Percentiles rank a stretch among this genome's conserved stretches.
Evolutionary conservation across 2,113 vertebrate genomes (phyloP).

Genomic region (Leucopternis melanops): DNA sequence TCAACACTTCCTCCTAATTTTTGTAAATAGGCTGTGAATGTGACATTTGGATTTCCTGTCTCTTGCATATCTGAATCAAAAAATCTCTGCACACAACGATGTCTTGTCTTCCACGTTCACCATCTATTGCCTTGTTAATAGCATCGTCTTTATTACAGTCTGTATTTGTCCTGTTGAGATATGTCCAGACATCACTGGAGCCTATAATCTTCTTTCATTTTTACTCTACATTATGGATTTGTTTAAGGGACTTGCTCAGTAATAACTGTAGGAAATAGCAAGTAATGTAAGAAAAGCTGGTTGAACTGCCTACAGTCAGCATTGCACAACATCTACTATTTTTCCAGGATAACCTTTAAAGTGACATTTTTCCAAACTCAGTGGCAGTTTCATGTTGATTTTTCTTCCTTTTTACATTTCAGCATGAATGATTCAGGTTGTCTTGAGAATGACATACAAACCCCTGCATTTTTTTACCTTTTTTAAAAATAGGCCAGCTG

Average conservation of each 20-base stretch:
- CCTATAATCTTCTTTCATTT: background rate
- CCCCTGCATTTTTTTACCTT: background rate
- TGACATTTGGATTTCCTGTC: conserved; percentile 14
- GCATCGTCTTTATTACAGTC: background rate
- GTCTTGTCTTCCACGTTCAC: background rate
- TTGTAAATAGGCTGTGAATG: background rate
- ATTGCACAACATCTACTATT: background rate
- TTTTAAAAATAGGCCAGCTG: background rate
- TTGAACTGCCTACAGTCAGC: background rate
- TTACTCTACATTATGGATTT: background rate
- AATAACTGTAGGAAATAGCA: background rate
- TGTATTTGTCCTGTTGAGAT: background rate
- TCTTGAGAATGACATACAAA: background rate
- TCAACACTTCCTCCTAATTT: conserved; percentile 20
- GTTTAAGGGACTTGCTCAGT: background rate
- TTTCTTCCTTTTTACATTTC: background rate
- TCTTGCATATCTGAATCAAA: conserved; percentile 16
- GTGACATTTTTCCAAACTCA: background rate
- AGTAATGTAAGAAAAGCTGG: background rate
- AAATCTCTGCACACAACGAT: background rate
- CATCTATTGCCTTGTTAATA: background rate
- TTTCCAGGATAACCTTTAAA: conserved; percentile 20
- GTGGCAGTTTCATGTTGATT: background rate
- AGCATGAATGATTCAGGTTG: background rate
- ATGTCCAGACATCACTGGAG: background rate